Conservation (phyloP, 2,113 vertebrate genomes). For the Nycticryphes semicollaris region DNA sequence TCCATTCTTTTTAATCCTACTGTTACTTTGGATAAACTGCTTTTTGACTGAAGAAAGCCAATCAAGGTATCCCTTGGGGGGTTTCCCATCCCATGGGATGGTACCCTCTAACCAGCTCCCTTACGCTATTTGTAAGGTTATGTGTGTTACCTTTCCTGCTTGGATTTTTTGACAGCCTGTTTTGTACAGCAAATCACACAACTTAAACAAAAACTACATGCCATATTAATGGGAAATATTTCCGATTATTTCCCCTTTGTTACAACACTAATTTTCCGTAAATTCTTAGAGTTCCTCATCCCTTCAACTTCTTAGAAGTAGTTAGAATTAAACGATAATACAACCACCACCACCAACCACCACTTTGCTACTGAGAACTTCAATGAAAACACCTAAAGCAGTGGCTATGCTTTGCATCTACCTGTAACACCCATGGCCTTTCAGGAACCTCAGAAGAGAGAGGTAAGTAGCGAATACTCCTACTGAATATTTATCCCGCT, state of each 20-base stretch:
- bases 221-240: not conserved
- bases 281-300: not conserved
- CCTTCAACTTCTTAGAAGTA: not conserved
- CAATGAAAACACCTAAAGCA: not conserved
- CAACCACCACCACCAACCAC: rapidly evolving
- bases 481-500: not conserved
- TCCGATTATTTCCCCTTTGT: not conserved
- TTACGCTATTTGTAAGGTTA: not conserved
- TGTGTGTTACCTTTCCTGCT: not conserved
- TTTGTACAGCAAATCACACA: not conserved
- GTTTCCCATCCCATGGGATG: not conserved
- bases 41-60: not conserved
- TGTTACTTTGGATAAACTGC: not conserved
- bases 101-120: not conserved
- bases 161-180: not conserved
- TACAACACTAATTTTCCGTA: not conserved
- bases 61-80: not conserved
- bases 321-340: not conserved
- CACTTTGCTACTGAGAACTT: not conserved
- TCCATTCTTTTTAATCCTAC: not conserved
- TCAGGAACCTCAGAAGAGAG: not conserved
- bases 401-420: not conserved
- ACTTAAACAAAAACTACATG: not conserved
- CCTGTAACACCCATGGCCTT: not conserved
- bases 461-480: not conserved